Conservation (phyloP, 2,113 vertebrate species). For the Cebidichthys violaceus region DNA sequence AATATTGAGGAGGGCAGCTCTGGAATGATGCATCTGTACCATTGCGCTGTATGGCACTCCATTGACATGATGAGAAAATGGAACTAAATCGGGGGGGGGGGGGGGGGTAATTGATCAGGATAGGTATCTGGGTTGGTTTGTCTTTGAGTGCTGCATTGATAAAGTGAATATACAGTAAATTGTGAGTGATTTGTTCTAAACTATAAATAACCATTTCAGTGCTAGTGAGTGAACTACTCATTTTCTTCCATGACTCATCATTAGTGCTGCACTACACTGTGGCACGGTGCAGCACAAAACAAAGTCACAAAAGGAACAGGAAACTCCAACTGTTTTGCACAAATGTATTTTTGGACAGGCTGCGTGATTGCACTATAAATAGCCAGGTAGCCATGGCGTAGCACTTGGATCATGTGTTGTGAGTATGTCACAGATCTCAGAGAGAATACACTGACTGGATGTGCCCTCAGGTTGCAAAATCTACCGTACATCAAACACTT, state of each 20-base stretch:
- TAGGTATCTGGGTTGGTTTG: conserved; percentile 8
- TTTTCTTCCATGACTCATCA: conserved; percentile 38
- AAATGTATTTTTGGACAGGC: conserved; percentile 63
- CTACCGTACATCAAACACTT: not conserved
- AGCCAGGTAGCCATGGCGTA: conserved; percentile 33
- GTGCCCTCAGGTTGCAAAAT: conserved; percentile 3
- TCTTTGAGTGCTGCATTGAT: not conserved
- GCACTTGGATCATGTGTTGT: conserved; percentile 57
- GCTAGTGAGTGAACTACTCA: conserved; percentile 8
- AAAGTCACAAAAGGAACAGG: conserved; percentile 59
- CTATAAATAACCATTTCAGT: not conserved
- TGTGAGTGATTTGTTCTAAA: not conserved
- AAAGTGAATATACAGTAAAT: not conserved
- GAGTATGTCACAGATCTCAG: conserved; percentile 32
- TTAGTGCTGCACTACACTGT: not conserved
- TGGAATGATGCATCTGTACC: not conserved
- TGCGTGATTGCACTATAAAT: conserved; percentile 70
- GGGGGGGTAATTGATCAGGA: too few species aligned
- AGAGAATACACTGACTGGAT: conserved; percentile 3
- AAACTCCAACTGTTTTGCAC: conserved; percentile 66
- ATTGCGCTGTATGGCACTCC: not conserved
- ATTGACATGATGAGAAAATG: not conserved
- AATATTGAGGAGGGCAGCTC: conserved; percentile 12
- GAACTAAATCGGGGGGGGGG: not conserved
- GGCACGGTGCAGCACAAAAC: conserved; percentile 15